Evolutionary conservation across 2,888 invertebrate genomes (phyloP).

Genomic region (Epirrhoe tristata): DNA sequence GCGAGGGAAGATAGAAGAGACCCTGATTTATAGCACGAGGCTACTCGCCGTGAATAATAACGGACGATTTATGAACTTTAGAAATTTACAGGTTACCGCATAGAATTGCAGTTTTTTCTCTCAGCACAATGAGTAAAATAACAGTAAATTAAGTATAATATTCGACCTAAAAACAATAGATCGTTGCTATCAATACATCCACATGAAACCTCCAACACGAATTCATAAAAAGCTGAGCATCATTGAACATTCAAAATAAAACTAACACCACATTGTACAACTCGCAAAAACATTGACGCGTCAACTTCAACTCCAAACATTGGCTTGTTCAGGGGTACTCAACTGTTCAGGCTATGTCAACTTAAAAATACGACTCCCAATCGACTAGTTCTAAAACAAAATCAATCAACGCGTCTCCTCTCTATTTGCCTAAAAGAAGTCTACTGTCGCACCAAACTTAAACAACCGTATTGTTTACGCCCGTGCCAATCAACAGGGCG

Average conservation of each 20-base stretch:
- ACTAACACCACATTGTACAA: constrained; percentile 57
- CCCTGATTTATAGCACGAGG: constrained; percentile 74
- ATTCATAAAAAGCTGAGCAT: constrained; percentile 48
- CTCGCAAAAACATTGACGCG: constrained; percentile 50
- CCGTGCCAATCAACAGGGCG: constrained; percentile 83
- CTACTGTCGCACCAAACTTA: constrained; percentile 82
- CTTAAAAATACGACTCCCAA: constrained; percentile 45
- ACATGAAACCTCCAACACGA: constrained; percentile 11
- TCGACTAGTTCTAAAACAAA: constrained; percentile 59
- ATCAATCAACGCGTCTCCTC: constrained; percentile 63
- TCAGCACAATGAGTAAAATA: background rate
- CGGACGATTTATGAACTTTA: constrained; percentile 66
- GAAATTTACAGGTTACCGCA: constrained; percentile 41
- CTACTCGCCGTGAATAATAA: constrained; percentile 79
- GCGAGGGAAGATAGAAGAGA: constrained; percentile 68
- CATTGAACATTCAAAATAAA: constrained; percentile 52
- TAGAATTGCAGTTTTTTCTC: background rate
- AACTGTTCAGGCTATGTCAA: constrained; percentile 31
- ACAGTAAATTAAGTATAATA: too few species aligned
- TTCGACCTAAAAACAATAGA: constrained; percentile 1
- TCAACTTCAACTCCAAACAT: constrained; percentile 27
- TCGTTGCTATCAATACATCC: constrained; percentile 5
- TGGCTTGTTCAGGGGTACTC: constrained; percentile 35
- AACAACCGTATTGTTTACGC: constrained; percentile 82
- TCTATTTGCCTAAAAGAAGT: constrained; percentile 69